Base-by-base conservation (phyloP, 2,888 invertebrate genomes). In the Pollenia griseotomentosa region DNA sequence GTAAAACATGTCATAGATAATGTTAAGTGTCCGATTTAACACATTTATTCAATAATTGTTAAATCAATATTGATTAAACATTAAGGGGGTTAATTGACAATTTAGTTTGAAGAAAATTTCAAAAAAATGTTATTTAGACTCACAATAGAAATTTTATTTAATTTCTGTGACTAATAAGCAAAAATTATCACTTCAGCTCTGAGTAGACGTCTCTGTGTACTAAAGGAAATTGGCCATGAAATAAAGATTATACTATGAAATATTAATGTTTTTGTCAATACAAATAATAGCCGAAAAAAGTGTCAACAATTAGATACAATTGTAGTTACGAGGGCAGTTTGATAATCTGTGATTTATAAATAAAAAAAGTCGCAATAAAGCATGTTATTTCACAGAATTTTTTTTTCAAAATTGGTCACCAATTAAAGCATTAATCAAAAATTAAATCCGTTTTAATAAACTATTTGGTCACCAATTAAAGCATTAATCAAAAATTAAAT, bases 1-100 rank as follows among this genome's bases (percentile, higher is more conserved):
- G 42, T 75, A 74, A 19, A 75, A 70, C 57, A 79, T 57, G 46
- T 86, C 42, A 51, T 68, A 79, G 79, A 79, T 79, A 46, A 75
- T 83, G 79, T 75, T 75, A 75, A 83, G 78, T 83, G 74, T 16
- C 11, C 48, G 55, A 79, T 57, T 70, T 63, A 70, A 83, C 79
- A 70, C 65, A 74, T 71, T 79, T 75, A 75, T 66, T 65, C 9
- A 23, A 71, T 71, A 78, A 83, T 78, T 79, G 65, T 14, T 73
- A 33, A 84, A 16, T 53, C 66, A 84, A 84, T 84, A 84, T 79
- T 84, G 23, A 59, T 44, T 44, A 33, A 73, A 73, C 48, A 65
- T 80, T 11, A 84, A 16, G 10, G 19, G 23, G 44, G 40, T 78
- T 73, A 78, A 78, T 66, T 83, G 78, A 66, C 63, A 71, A 78